Evolutionary conservation across 2,113 vertebrate species (phyloP), one percentile per base, ranked within the genome.

Genomic region (Pomatorhinus ruficollis): DNA sequence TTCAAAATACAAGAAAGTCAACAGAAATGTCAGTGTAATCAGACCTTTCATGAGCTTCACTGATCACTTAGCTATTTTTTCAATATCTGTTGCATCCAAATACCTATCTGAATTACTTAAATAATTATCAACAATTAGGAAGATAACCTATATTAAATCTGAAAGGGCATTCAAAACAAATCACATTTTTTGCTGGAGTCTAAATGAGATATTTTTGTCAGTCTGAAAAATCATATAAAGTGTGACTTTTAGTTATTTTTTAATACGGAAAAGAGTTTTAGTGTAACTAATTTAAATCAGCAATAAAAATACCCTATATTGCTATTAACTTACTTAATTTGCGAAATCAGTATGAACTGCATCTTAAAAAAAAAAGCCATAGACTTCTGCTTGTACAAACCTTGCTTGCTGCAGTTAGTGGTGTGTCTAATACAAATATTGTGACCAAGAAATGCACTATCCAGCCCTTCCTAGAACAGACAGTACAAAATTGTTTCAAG

Each of bases 361-460:
- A 25, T 21, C 12, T 12, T 18, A 81, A 84, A 45, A 42, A 4
- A 42, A 4, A 4, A 60, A 0, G 1, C 1, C 7, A 9, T 22
- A 27, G 2, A 76, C 3, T 68, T 76, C 17, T 61, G 4, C 5
- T 61, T 24, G 20, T 50, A 45, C 18, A 68, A 93, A 7, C 12
- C 68, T 76, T 47, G 5, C 68, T 76, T 47, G 5, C 9, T 81
- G n/a, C 22, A 49, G 11, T 33, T 60, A 44, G n/a, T 9, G 2
- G 4, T 39, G 3, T 8, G 21, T 28, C 20, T 59, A 39, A 57
- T 45, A 56, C 8, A 64, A 72, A 47, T 65, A 45, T 15, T 71
- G 28, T 47, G 21, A 27, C 11, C 25, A 72, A 72, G 45, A 49
- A 13, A 31, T n/a, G 15, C 1, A 54, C 1, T 24, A 42, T 39